Evolutionary conservation across 1,140 invertebrate species (phyloP), one percentile per base, ranked within the genome.

Genomic region (Euwallacea fornicatus): DNA sequence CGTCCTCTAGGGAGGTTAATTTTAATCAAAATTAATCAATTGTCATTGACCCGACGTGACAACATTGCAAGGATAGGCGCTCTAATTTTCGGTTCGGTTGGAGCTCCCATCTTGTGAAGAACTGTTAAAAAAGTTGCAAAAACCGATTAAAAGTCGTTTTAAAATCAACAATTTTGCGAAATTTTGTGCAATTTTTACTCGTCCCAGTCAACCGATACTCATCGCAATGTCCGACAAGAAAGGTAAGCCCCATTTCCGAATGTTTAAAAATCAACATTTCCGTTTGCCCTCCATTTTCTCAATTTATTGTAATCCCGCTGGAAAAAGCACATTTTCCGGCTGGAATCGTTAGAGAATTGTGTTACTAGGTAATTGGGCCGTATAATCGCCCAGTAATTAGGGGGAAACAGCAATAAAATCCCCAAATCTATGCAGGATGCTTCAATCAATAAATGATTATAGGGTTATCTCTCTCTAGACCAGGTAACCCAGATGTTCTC

Each of bases 371-470:
- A 13, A 50, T 50, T 13, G 13, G 46, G 21, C 21, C 21, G 21
- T 33, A 43, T 54, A 69, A 44, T 16, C 56, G 71, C 71, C 33
- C 67, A 55, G 60, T 74, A 73, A 71, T 54, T 63, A 46, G 69
- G 66, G 42, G 42, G 59, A 75, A 66, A 69, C 54, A 46, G 44
- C 72, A 68, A 54, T 75, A 75, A 76, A 76, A 72, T 74, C 71
- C 74, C 73, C 76, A 77, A 73, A 72, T 53, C 13, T 15, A 73
- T 75, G 76, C 76, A 78, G 77, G 75, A 77, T 77, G 76, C 76
- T 77, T 65, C 53, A 78, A 78, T 78, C 77, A 77, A 78, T 78
- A 78, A 70, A 73, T 66, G 55, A 74, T 70, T 74, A 69, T 77
- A 70, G 74, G 76, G 73, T 76, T 75, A 76, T 78, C 77, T 78